Evolutionary conservation across 2,888 invertebrate genomes (phyloP).

Genomic region (Oscheius sp.): DNA sequence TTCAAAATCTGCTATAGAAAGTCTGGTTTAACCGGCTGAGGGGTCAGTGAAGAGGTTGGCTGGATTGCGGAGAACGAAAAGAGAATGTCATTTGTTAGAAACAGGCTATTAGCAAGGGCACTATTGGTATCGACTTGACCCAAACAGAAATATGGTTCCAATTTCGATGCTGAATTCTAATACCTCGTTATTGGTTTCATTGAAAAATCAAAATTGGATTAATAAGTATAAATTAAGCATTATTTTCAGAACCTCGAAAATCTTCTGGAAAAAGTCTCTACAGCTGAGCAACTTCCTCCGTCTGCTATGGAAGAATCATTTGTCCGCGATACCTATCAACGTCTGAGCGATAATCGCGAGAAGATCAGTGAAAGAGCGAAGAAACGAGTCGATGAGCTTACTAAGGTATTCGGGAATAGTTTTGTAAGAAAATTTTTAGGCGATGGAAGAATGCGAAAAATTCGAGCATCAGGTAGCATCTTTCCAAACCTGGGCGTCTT

Average conservation of each 20-base stretch:
- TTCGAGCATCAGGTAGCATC: constrained; percentile 53
- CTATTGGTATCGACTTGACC: too few relatives aligned
- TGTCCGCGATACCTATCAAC: constrained; percentile 31
- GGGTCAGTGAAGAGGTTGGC: too few relatives aligned
- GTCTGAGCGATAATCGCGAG: constrained; percentile 32
- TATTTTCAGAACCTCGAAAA: constrained; percentile 54
- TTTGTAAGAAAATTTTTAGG: constrained; percentile 27
- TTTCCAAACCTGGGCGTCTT: constrained; percentile 80
- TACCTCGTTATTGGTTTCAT: too few relatives aligned
- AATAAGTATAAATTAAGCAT: too few relatives aligned
- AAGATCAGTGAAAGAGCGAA: constrained; percentile 25
- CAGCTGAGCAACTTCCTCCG: constrained; percentile 15
- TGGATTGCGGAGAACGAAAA: too few relatives aligned
- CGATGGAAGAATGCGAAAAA: constrained; percentile 57
- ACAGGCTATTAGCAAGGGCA: too few relatives aligned
- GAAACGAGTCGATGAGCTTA: constrained; percentile 25
- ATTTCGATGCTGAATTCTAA: too few relatives aligned
- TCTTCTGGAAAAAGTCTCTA: constrained; percentile 47
- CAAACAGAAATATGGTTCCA: too few relatives aligned
- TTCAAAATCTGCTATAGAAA: too few relatives aligned
- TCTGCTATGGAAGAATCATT: constrained; percentile 40
- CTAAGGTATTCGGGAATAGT: constrained; percentile 7
- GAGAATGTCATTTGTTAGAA: too few relatives aligned
- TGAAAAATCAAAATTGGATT: too few relatives aligned
- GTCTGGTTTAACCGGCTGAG: too few relatives aligned